These are phyloP conservation scores for Dipodomys stephensi DNA, from an alignment of 2,113 vertebrate species.

Conservation along the genomic window DNA sequence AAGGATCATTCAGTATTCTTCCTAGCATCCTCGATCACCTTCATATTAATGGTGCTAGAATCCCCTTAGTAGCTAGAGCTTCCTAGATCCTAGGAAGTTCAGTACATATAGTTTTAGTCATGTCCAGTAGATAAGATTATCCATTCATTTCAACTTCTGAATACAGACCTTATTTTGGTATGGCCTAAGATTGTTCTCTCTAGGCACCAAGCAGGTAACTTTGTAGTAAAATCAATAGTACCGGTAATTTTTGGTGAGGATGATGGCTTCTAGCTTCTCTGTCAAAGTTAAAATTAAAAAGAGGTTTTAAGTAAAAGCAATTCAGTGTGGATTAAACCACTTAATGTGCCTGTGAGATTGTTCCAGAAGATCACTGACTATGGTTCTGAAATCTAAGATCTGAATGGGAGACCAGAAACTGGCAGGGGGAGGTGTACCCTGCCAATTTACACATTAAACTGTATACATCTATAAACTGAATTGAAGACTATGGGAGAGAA, in stretches of 20 bases:
- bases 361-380: neutral
- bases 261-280: neutral
- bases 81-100: neutral
- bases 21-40: neutral
- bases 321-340: neutral
- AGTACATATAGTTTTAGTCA: neutral
- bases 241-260: neutral
- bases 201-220: neutral
- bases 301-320: neutral
- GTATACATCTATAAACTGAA: slow-evolving; percentile 27
- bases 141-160: neutral
- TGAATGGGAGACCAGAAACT: neutral
- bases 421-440: neutral
- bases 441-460: neutral
- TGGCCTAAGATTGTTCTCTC: neutral
- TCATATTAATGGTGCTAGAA: neutral
- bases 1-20: neutral
- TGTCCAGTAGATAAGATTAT: neutral
- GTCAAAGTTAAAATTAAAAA: neutral
- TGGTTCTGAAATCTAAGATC: slow-evolving; percentile 14
- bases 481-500: neutral
- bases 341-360: neutral
- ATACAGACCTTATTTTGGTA: neutral
- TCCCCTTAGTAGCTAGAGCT: neutral
- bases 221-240: neutral